These are phyloP conservation scores for Triplophysa rosa DNA, from an alignment of 2,113 vertebrate genomes.

Conservation along the genomic window DNA sequence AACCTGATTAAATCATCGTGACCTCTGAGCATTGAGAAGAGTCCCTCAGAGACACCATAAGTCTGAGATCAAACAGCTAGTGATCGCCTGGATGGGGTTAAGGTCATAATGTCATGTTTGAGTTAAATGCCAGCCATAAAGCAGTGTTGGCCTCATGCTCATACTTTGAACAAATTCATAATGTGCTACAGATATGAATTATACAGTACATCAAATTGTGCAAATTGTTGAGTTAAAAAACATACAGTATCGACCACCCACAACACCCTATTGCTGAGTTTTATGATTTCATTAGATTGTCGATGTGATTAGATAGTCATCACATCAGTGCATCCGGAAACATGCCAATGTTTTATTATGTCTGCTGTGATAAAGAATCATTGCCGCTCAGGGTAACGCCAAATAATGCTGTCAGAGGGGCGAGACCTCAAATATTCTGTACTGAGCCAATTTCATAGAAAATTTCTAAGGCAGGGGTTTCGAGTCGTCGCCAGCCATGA, in stretches of 20 bases:
- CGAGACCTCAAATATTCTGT: neutral
- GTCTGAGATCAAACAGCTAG: constrained; percentile 13
- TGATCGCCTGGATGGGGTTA: neutral
- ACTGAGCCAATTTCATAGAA: constrained; percentile 8
- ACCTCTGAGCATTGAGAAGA: constrained; percentile 17
- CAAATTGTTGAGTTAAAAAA: neutral
- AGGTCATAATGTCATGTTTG: constrained; percentile 18
- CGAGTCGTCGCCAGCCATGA: constrained; percentile 10
- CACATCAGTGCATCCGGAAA: neutral
- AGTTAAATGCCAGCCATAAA: constrained; percentile 8
- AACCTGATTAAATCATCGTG: constrained; percentile 23
- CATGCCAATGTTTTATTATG: neutral
- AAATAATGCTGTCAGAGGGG: constrained; percentile 22
- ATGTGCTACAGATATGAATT: no score
- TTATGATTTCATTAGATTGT: neutral
- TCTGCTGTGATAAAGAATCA: neutral
- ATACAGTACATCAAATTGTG: no score
- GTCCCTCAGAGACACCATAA: constrained; percentile 9
- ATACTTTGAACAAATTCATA: no score
- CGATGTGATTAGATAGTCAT: no score
- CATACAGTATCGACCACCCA: neutral
- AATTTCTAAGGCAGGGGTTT: constrained; percentile 12
- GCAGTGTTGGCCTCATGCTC: no score
- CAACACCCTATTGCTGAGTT: neutral
- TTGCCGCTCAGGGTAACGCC: neutral